These are phyloP conservation scores for Mesocentrotus franciscanus DNA, from an alignment of 53 echinoderm and acorn worm genomes.

Conservation along the genomic window DNA sequence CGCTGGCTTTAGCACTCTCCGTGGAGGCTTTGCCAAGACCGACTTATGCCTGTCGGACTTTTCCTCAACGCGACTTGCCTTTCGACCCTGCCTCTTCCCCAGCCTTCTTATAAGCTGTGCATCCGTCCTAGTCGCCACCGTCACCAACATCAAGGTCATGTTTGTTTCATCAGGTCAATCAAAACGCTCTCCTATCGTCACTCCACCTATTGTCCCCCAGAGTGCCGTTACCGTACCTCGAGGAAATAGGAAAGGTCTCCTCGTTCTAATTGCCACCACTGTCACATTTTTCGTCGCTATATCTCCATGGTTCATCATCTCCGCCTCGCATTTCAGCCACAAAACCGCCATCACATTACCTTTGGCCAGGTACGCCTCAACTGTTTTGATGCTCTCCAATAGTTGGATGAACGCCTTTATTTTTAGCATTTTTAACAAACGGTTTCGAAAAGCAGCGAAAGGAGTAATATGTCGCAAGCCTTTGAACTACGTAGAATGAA, in stretches of 20 bases:
- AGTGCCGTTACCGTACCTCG: too few relatives aligned
- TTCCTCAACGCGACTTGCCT: conserved; percentile 4
- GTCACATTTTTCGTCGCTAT: background rate
- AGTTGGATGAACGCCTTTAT: conserved; percentile 23
- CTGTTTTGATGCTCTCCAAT: background rate
- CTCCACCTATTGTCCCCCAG: background rate
- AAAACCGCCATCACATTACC: background rate
- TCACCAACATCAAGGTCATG: conserved; percentile 48
- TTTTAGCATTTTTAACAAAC: background rate
- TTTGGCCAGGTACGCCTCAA: background rate
- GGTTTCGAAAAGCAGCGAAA: background rate
- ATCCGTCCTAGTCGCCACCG: background rate
- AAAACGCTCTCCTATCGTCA: background rate
- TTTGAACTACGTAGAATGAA: too few relatives aligned
- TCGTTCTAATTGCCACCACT: background rate
- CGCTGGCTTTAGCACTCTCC: conserved; percentile 36
- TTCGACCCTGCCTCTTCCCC: conserved; percentile 40
- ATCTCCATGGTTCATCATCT: background rate
- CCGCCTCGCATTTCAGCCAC: background rate
- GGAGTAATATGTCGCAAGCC: background rate
- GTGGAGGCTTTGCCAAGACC: background rate
- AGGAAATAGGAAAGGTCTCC: background rate
- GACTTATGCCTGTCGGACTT: conserved; percentile 28
- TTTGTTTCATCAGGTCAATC: conserved; percentile 17
- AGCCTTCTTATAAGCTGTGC: conserved; percentile 19